Evolutionary conservation across 2,113 vertebrate genomes (phyloP).

Genomic region (Crypturellus undulatus): DNA sequence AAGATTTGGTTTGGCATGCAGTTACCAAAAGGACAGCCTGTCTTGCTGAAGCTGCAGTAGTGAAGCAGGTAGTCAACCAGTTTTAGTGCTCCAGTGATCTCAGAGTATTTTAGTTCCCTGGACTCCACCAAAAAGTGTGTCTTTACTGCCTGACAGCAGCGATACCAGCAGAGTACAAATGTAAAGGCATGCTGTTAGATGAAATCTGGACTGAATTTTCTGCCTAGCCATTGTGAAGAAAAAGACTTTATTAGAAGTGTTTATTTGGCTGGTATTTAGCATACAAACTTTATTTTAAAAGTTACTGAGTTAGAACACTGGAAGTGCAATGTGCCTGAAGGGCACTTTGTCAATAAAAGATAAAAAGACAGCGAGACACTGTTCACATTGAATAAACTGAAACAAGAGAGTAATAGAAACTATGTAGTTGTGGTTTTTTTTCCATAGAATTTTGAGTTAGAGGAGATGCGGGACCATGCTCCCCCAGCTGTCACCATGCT

Average conservation of each 20-base stretch:
- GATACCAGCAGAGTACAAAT: background rate
- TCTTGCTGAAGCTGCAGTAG: background rate
- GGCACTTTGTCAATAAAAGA: background rate
- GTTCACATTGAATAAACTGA: background rate
- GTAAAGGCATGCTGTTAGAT: background rate
- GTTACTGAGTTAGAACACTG: background rate
- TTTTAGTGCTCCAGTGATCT: background rate
- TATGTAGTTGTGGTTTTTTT: background rate
- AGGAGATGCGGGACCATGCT: too few relatives aligned
- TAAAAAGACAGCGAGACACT: background rate
- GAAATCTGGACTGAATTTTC: background rate
- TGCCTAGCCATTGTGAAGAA: background rate
- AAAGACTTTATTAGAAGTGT: background rate
- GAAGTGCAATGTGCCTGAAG: background rate
- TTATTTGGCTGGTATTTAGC: background rate
- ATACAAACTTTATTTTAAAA: background rate
- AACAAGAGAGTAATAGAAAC: background rate
- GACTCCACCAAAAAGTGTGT: background rate
- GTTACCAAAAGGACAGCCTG: background rate
- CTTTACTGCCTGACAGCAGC: background rate
- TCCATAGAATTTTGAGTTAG: too few relatives aligned
- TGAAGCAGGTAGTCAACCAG: background rate
- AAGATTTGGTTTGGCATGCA: background rate
- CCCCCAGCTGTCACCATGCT: background rate
- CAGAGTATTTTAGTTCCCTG: background rate